Percentiles rank a stretch among this genome's conserved stretches.
Conservation (phyloP, 2,888 invertebrate species). For the Adineta ricciae region DNA sequence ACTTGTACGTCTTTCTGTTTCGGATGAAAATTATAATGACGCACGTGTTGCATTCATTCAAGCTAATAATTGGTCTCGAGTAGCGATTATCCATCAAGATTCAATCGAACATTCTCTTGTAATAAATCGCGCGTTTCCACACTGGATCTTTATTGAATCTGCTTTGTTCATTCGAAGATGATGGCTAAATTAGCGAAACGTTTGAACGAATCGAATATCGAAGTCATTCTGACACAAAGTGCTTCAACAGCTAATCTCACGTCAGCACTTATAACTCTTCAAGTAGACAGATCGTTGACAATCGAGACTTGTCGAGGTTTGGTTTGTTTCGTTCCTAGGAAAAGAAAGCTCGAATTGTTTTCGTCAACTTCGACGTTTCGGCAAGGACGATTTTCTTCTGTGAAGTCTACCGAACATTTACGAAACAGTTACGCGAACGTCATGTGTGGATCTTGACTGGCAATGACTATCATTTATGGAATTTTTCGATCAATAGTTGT, state of each 20-base stretch:
- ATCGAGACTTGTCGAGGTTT: no score
- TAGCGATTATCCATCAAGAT: conserved; percentile 16
- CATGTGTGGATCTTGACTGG: conserved; percentile 19
- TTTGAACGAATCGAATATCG: conserved; percentile 6
- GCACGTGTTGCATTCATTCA: not conserved
- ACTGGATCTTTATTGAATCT: no score
- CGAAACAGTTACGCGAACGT: not conserved
- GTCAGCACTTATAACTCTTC: not conserved
- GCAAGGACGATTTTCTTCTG: not conserved
- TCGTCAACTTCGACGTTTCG: not conserved
- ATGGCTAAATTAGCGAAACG: not conserved
- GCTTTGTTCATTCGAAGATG: not conserved
- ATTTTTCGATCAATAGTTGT: not conserved
- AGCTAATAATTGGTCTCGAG: conserved; percentile 1
- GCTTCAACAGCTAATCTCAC: not conserved
- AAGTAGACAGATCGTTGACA: not conserved
- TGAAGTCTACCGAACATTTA: conserved; percentile 7
- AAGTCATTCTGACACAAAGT: not conserved
- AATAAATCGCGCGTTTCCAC: not conserved
- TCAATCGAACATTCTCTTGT: not conserved
- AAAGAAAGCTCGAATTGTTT: conserved; percentile 3
- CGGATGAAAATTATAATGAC: not conserved
- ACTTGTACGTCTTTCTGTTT: not conserved
- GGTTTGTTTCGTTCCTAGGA: not conserved
- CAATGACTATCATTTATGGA: not conserved